Conservation (phyloP, 2,113 vertebrate genomes). For the Synchiropus splendidus region DNA sequence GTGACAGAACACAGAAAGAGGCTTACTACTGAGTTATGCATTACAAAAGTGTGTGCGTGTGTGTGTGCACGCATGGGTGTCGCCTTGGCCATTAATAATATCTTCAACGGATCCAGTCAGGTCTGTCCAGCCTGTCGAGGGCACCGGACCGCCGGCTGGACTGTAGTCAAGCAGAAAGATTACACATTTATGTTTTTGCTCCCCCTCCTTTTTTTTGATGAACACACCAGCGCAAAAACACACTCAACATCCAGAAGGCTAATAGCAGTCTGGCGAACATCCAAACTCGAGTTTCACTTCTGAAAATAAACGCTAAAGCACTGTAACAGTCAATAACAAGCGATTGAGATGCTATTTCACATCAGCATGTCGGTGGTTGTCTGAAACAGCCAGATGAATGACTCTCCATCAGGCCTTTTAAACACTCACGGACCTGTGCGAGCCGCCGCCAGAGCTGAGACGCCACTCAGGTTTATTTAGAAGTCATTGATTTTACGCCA, state of each 20-base stretch:
- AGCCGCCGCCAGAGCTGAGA: constrained; percentile 24
- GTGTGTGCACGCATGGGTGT: constrained; percentile 22
- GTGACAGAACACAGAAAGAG: constrained; percentile 57
- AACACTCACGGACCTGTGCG: constrained; percentile 25
- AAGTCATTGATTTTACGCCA: constrained; percentile 57
- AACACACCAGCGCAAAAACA: constrained; percentile 1
- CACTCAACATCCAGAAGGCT: constrained; percentile 12
- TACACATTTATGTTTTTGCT: constrained; percentile 18
- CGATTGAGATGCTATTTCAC: constrained; percentile 46
- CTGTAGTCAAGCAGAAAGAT: constrained; percentile 21
- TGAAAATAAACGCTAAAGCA: constrained; percentile 59
- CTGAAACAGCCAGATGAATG: constrained; percentile 46
- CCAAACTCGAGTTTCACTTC: constrained; percentile 51
- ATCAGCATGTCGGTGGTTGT: constrained; percentile 51
- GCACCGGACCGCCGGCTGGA: constrained; percentile 26
- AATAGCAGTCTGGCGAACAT: constrained; percentile 32
- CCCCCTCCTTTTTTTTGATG: constrained; percentile 17
- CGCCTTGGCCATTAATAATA: constrained; percentile 43
- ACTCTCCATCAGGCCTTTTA: constrained; percentile 45
- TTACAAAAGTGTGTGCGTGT: constrained; percentile 38
- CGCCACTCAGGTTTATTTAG: constrained; percentile 59
- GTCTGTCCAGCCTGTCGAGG: constrained; percentile 23
- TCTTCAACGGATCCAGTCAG: constrained; percentile 36
- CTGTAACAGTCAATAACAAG: constrained; percentile 50
- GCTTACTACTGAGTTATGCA: constrained; percentile 57